These are phyloP conservation scores for Climacteris rufus DNA, from an alignment of 2,113 vertebrate genomes.

Conservation along the genomic window DNA sequence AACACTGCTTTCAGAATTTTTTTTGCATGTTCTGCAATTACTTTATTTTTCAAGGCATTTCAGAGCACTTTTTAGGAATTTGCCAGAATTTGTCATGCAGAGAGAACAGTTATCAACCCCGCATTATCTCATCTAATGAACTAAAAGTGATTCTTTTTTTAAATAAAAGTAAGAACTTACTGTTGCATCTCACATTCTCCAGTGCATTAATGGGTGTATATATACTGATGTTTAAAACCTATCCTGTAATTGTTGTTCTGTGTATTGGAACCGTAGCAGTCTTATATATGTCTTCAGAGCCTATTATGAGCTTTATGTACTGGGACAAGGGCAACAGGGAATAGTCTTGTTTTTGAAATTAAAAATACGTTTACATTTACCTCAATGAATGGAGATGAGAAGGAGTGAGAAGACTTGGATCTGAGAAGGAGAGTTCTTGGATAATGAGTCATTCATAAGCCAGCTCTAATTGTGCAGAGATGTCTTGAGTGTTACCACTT, in stretches of 20 bases:
- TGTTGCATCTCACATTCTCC: neutral
- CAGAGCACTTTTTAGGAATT: neutral
- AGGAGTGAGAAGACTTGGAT: neutral
- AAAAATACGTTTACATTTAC: neutral
- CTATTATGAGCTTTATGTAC: neutral
- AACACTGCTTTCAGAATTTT: neutral
- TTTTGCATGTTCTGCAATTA: neutral
- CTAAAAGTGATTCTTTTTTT: neutral
- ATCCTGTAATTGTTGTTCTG: neutral
- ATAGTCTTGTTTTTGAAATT: neutral
- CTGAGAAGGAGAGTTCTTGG: neutral
- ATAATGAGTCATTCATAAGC: neutral
- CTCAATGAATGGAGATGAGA: neutral
- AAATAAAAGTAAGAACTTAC: neutral
- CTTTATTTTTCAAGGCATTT: neutral
- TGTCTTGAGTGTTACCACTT: neutral
- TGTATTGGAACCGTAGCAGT: neutral
- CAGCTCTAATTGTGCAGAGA: neutral
- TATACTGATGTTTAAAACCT: neutral
- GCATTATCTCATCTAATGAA: neutral
- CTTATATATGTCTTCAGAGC: neutral
- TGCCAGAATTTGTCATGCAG: neutral
- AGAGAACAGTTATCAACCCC: neutral
- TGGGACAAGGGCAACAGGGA: neutral
- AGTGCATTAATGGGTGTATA: neutral